These are phyloP conservation scores for Suncus etruscus DNA, from an alignment of 2,113 vertebrate species.

Conservation along the genomic window DNA sequence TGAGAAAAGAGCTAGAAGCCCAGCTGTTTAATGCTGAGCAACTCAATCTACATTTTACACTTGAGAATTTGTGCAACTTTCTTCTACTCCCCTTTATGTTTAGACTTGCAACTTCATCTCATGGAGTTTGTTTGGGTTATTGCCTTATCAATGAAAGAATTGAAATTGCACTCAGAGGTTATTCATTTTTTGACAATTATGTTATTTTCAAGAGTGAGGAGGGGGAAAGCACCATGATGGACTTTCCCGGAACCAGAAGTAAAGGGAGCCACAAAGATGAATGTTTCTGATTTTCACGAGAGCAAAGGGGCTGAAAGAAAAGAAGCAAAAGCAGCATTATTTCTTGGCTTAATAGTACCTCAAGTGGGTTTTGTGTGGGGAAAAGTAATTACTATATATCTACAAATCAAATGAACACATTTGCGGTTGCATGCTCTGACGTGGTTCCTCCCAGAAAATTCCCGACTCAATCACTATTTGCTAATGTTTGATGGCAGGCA, in stretches of 20 bases:
- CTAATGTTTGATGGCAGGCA: conserved; percentile 66
- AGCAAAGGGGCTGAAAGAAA: conserved; percentile 72
- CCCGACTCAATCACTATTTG: conserved; percentile 48
- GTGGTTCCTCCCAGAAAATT: conserved; percentile 62
- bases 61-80: conserved; percentile 52
- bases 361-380: conserved; percentile 61
- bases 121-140: conserved; percentile 76
- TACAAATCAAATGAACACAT: conserved; percentile 79
- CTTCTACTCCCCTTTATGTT: conserved; percentile 64
- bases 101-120: conserved; percentile 78
- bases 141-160: conserved; percentile 76
- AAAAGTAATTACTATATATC: conserved; percentile 80
- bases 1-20: conserved; percentile 28
- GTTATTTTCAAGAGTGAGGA: conserved; percentile 67
- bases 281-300: conserved; percentile 80
- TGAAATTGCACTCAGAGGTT: conserved; percentile 83
- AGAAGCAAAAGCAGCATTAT: conserved; percentile 68
- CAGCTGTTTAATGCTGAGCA: conserved; percentile 18
- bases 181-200: conserved; percentile 84
- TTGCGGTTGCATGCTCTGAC: neutral
- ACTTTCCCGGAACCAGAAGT: conserved; percentile 80
- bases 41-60: conserved; percentile 25
- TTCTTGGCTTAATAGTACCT: conserved; percentile 67
- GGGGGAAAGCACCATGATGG: conserved; percentile 76
- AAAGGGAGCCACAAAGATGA: conserved; percentile 77